A percentile compares a stretch with the other conserved stretches of the same genome.
Conservation (phyloP, 2,113 vertebrate species). For the Glareola pratincola region DNA sequence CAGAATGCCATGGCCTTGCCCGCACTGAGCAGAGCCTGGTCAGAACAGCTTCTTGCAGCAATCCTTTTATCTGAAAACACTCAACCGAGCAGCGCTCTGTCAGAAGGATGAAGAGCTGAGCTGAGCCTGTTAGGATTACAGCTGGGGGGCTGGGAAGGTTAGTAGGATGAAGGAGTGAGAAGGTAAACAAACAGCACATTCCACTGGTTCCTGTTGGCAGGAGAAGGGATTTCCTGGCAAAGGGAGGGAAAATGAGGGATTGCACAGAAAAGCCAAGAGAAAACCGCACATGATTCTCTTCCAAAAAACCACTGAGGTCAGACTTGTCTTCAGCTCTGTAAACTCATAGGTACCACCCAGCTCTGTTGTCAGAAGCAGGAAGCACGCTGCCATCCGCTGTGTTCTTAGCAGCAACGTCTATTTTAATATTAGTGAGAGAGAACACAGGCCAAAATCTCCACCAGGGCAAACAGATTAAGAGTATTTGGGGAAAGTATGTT, state of each 20-base stretch:
- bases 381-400: not conserved
- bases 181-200: conserved; percentile 56
- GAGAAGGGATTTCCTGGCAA: conserved; percentile 15
- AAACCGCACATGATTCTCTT: conserved; percentile 17
- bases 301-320: conserved; percentile 7
- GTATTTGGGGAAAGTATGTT: not conserved
- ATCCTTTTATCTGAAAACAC: not conserved
- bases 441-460: not conserved
- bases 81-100: not conserved
- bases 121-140: not conserved
- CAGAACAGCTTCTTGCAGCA: not conserved
- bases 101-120: conserved; percentile 13
- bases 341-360: not conserved
- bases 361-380: not conserved
- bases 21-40: not conserved
- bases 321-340: not conserved
- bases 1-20: not conserved
- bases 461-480: not conserved
- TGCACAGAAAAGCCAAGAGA: conserved; percentile 10
- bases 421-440: not conserved
- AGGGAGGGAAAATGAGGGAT: not conserved
- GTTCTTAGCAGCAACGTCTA: not conserved
- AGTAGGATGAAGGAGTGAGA: conserved; percentile 46
- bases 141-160: not conserved
- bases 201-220: conserved; percentile 5